Conservation (phyloP, 2,888 invertebrate species). For the Liopterus haemorrhoidalis region DNA sequence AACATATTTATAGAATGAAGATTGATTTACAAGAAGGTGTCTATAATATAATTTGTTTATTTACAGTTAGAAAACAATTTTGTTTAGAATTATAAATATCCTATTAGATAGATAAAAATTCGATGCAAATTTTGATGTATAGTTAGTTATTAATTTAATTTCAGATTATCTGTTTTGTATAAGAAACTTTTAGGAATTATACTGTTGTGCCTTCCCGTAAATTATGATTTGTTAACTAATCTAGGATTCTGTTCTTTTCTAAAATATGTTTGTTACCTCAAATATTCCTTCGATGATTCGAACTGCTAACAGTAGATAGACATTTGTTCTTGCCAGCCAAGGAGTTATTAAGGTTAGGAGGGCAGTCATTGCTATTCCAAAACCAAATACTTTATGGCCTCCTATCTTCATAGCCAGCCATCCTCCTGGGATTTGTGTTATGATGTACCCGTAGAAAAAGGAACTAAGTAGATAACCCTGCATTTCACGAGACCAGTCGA, state of each 20-base stretch:
- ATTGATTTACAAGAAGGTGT: no score
- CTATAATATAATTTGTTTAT: no score
- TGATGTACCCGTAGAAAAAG: constrained; percentile 84
- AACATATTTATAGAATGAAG: no score
- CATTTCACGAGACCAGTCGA: constrained; percentile 72
- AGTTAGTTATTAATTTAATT: no score
- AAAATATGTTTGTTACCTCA: constrained; percentile 52
- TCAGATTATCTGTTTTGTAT: no score
- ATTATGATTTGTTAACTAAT: no score
- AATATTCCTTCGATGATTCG: constrained; percentile 74
- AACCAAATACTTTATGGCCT: constrained; percentile 74
- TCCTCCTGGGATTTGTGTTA: constrained; percentile 78
- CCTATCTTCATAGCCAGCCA: constrained; percentile 79
- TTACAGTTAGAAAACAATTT: no score
- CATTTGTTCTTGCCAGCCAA: constrained; percentile 65
- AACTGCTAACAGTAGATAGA: constrained; percentile 62
- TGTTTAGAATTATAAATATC: no score
- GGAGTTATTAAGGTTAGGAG: constrained; percentile 76
- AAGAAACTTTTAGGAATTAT: no score
- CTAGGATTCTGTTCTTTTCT: not conserved
- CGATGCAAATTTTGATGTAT: no score
- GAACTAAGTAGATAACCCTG: constrained; percentile 77
- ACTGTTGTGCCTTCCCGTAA: no score
- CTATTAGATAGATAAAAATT: no score
- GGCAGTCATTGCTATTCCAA: constrained; percentile 72